phyloP scores from a whole-genome alignment of 2,113 vertebrate genomes.

The Hydropotes inermis region DNA sequence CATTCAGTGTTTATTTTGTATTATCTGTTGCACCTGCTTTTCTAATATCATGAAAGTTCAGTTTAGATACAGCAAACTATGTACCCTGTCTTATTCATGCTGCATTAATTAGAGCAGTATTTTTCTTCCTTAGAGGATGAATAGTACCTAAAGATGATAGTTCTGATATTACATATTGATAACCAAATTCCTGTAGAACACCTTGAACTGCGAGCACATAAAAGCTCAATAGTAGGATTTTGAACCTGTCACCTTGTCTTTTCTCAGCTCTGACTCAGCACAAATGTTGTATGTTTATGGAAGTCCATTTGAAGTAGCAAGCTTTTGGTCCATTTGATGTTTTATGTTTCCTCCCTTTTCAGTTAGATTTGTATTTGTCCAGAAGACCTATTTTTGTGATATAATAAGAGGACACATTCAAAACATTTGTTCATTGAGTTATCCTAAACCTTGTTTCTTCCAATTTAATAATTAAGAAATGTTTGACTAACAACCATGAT shows the following conservation, averaged over 20 bases:
- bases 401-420: background rate
- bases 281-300: background rate
- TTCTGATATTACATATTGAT: background rate
- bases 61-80: background rate
- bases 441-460: background rate
- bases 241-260: background rate
- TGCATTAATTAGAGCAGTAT: background rate
- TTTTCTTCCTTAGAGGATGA: background rate
- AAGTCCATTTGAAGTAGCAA: background rate
- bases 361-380: background rate
- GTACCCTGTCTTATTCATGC: background rate
- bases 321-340: background rate
- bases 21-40: background rate
- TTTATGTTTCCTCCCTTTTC: background rate
- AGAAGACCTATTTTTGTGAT: background rate
- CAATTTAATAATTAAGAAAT: background rate
- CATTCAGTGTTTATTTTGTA: background rate
- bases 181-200: background rate
- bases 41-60: background rate
- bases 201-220: background rate
- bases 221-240: background rate
- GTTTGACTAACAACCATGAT: background rate
- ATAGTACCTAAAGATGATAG: background rate
- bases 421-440: background rate
- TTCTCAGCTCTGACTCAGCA: background rate